Base-by-base conservation (phyloP, 2,888 invertebrate species). In the Netelia fuscicornis region DNA sequence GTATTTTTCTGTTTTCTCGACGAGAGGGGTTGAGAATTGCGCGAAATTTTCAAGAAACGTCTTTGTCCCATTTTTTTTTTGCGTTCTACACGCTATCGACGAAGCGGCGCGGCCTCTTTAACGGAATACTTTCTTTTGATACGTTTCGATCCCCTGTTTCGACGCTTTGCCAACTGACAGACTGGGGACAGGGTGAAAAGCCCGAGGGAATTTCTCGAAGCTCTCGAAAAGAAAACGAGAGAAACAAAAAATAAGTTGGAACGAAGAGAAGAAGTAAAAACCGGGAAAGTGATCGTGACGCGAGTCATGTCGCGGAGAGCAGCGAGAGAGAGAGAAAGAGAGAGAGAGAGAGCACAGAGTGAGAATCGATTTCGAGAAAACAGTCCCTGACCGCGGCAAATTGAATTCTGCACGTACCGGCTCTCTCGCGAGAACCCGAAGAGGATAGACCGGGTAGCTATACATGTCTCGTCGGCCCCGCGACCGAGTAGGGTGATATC, bases 281-380 rank as follows among this genome's bases (percentile, higher is more conserved):
- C 25, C 56, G 44, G 17, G 30, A 71, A 79, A 71, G 72, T 77
- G 77, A 68, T 77, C 60, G 58, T 64, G 72, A 81, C 58, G 72
- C 67, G 72, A 81, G 65, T 64, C 52, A 56, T 48, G 65, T 58
- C 72, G 13, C 44, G n/a, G 25, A 23, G 58, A 76, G 58, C 52
- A 67, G 37, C 23, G 67, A 44, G 13, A 56, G 25, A 37, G 6
- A 6, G 20, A 20, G 20, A 20, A 1, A 56, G 25, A 37, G 6
- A 6, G 37, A 6, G 37, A 37, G 6, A 37, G 37, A 37, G 37
- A 74, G 58, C 74, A 65, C 44, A 65, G 54, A 70, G 78, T 76
- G 81, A 52, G 85, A 78, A 85, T 85, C 81, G 81, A 82, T 82
- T 75, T 75, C 81, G 71, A 75, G 78, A 79, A 85, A 79, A 85